Conservation (phyloP, 2,888 invertebrate species). For the Polymixis flavicincta region DNA sequence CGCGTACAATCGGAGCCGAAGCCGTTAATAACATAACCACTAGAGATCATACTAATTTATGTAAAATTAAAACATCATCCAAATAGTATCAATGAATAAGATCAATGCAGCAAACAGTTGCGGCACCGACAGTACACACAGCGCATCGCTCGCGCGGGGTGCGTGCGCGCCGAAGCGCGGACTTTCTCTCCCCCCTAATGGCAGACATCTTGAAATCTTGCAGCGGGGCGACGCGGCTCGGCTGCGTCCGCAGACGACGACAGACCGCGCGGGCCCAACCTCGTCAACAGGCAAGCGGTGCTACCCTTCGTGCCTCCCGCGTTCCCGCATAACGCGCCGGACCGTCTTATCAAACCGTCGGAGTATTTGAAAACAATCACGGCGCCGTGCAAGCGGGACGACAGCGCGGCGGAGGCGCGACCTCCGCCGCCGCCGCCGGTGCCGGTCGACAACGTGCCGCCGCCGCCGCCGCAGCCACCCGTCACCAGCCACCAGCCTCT, state of each 20-base stretch:
- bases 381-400: slow-evolving; percentile 90
- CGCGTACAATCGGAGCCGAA: slow-evolving; percentile 50
- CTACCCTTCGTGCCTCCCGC: slow-evolving; percentile 97
- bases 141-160: slow-evolving; percentile 70
- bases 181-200: slow-evolving; percentile 86
- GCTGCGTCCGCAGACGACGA: slow-evolving; percentile 88
- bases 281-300: slow-evolving; percentile 96
- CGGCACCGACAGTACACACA: slow-evolving; percentile 64
- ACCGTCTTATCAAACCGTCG: slow-evolving; percentile 97
- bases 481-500: slow-evolving; percentile 91
- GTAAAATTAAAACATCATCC: slow-evolving; percentile 49
- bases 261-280: slow-evolving; percentile 91
- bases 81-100: slow-evolving; percentile 56
- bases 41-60: slow-evolving; percentile 58
- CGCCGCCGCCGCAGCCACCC: slow-evolving; percentile 83
- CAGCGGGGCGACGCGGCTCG: slow-evolving; percentile 87
- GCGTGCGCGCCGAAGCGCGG: slow-evolving; percentile 82
- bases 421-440: slow-evolving; percentile 91
- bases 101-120: slow-evolving; percentile 53
- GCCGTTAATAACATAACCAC: slow-evolving; percentile 28
- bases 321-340: slow-evolving; percentile 95
- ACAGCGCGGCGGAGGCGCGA: slow-evolving; percentile 91
- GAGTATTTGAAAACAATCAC: slow-evolving; percentile 97
- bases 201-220: slow-evolving; percentile 80
- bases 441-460: slow-evolving; percentile 77